Evolutionary conservation across 2,888 invertebrate species (phyloP), one percentile per base, ranked within the genome.

Genomic region (Incurvaria masculella): DNA sequence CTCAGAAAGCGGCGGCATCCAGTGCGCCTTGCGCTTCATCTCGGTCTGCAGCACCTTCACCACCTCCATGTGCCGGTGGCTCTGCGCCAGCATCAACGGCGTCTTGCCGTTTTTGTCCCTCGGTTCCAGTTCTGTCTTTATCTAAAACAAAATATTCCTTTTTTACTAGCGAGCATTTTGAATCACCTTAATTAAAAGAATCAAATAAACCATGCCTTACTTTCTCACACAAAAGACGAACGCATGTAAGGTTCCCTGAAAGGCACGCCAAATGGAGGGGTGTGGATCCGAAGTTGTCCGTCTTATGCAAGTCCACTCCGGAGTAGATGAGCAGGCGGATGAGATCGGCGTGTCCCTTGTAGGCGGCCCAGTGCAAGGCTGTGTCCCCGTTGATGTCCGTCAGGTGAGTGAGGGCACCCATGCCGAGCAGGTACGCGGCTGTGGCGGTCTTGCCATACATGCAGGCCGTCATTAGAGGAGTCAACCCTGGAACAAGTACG

Each of bases 381-480:
- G 92, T 93, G 61, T 96, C 95, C 0, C 95, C 95, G 62, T 96
- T 95, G 56, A 92, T 92, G 60, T 96, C 95, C 1, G 91, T 89
- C 43, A 93, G 78, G 60, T 92, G 88, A 54, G 92, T 88, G 1
- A 89, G 81, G 0, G 94, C 94, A 2, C 93, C 94, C 85, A 91
- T 93, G 21, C 94, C 94, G 45, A 96, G 80, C 1, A 96, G 76
- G 66, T 91, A 95, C 0, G 94, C 94, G 0, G 94, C 94, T 0
- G 94, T 89, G 10, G 93, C 92, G 2, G 92, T 90, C 61, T 92
- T 85, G 8, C 94, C 94, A 63, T 95, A 94, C 91, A 95, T 95
- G 57, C 93, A 92, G 0, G 94, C 94, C 0, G 91, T 90, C 87
- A 94, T 94, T 44, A 96, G 69, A 0, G 94, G 94, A 0, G 95